Evolutionary conservation across 1,140 invertebrate genomes (phyloP).

Genomic region (Polypedilum vanderplanki): DNA sequence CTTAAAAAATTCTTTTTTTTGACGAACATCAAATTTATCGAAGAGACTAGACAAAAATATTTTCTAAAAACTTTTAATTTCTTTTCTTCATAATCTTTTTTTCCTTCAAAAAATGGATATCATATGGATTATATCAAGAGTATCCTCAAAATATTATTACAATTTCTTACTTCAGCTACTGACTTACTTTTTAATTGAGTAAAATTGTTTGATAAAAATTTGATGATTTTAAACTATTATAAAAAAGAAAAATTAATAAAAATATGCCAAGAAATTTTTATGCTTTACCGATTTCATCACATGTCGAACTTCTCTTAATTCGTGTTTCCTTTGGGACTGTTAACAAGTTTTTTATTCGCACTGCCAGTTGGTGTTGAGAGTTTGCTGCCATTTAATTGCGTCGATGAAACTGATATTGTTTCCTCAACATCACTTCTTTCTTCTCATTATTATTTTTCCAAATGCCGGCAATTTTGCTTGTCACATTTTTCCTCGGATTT

Average conservation of each 20-base stretch:
- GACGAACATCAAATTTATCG: not conserved
- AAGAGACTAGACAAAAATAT: not conserved
- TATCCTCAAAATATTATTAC: not conserved
- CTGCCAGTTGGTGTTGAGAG: not conserved
- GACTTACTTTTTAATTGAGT: not conserved
- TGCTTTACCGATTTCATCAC: conserved; percentile 4
- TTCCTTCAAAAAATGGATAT: not conserved
- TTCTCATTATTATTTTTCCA: conserved; percentile 71
- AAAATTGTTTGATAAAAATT: not conserved
- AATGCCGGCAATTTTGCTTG: conserved; percentile 79
- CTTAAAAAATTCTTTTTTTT: not conserved
- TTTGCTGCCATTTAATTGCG: conserved; percentile 1
- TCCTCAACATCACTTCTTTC: too few relatives aligned
- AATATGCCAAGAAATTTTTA: conserved; percentile 12
- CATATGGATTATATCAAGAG: not conserved
- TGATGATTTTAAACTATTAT: not conserved
- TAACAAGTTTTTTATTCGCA: not conserved
- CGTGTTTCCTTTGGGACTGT: not conserved
- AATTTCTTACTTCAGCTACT: not conserved
- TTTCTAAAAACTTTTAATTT: not conserved
- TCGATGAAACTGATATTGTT: not conserved
- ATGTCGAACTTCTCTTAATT: conserved; percentile 9
- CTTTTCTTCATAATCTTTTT: not conserved
- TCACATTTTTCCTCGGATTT: conserved; percentile 54
- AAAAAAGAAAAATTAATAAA: not conserved